Conservation (phyloP, 2,113 vertebrate species). For the Calidris pygmaea region DNA sequence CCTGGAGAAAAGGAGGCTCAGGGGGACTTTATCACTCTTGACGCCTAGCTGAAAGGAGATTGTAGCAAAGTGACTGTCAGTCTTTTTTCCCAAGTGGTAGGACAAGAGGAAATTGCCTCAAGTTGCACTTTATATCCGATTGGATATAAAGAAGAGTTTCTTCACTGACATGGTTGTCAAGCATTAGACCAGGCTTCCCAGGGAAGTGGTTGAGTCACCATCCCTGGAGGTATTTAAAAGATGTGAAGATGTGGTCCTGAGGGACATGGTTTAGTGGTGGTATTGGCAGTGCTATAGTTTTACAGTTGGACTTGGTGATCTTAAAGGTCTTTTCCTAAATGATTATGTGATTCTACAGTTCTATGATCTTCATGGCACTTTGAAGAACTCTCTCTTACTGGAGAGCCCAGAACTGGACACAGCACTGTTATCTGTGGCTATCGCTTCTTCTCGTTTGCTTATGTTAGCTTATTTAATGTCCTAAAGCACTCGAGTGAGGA, state of each 20-base stretch:
- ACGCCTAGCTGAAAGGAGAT: not conserved
- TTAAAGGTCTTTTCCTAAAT: not conserved
- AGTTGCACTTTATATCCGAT: not conserved
- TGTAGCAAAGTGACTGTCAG: not conserved
- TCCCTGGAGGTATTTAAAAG: not conserved
- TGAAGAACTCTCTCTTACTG: not conserved
- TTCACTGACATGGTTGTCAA: not conserved
- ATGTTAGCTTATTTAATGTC: not conserved
- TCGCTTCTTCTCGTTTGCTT: not conserved
- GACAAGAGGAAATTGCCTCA: not conserved
- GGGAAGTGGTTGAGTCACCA: not conserved
- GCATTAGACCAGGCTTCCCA: not conserved
- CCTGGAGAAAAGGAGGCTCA: no score
- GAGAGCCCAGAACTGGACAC: not conserved
- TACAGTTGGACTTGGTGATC: not conserved
- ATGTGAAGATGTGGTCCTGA: not conserved
- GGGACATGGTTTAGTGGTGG: not conserved
- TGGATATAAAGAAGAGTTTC: not conserved
- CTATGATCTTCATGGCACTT: not conserved
- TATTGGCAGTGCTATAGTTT: not conserved
- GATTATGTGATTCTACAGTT: not conserved
- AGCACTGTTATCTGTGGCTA: not conserved
- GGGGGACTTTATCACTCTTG: not conserved
- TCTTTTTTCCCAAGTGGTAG: not conserved
- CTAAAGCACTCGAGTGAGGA: not conserved